A percentile compares a stretch with the other conserved stretches of the same genome.
Evolutionary conservation across 1,140 invertebrate genomes (phyloP).

Genomic region (Scaptomyza montana): DNA sequence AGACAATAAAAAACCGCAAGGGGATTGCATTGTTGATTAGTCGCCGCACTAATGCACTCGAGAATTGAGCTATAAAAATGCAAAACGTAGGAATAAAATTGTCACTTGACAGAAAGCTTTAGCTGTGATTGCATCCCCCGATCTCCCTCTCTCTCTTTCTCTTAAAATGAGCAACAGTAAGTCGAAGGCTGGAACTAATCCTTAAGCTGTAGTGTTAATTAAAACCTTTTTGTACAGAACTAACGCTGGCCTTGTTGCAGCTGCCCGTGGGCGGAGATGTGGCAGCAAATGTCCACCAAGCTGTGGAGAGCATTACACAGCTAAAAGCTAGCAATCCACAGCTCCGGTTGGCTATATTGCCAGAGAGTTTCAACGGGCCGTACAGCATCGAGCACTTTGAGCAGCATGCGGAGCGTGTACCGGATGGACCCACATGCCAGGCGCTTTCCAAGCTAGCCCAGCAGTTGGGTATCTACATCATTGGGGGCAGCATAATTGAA

Average conservation of each 20-base stretch:
- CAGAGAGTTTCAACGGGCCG: conserved; percentile 97
- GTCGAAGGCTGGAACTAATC: neutral
- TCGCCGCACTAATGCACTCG: conserved; percentile 8
- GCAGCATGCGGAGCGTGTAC: conserved; percentile 93
- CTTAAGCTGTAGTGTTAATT: conserved; percentile 1
- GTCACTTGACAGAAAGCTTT: conserved; percentile 21
- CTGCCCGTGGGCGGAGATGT: conserved; percentile 90
- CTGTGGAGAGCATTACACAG: conserved; percentile 88
- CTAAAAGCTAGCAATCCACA: conserved; percentile 89
- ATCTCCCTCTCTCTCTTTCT: too few species aligned
- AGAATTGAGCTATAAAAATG: conserved; percentile 42
- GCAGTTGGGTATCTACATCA: conserved; percentile 90
- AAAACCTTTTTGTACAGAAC: conserved; percentile 37
- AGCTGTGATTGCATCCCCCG: neutral
- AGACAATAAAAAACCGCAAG: conserved; percentile 15
- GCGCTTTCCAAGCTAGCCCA: conserved; percentile 90
- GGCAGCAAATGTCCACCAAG: conserved; percentile 88
- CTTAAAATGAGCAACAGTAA: conserved; percentile 43
- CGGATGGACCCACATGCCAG: conserved; percentile 88
- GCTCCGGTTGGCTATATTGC: conserved; percentile 88
- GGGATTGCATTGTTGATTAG: conserved; percentile 14
- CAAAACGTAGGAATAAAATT: neutral
- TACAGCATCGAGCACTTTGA: conserved; percentile 91
- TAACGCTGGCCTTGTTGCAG: conserved; percentile 92
- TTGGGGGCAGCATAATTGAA: conserved; percentile 96